Base-by-base conservation (phyloP, 2,888 invertebrate species). In the Drosophila cognata region DNA sequence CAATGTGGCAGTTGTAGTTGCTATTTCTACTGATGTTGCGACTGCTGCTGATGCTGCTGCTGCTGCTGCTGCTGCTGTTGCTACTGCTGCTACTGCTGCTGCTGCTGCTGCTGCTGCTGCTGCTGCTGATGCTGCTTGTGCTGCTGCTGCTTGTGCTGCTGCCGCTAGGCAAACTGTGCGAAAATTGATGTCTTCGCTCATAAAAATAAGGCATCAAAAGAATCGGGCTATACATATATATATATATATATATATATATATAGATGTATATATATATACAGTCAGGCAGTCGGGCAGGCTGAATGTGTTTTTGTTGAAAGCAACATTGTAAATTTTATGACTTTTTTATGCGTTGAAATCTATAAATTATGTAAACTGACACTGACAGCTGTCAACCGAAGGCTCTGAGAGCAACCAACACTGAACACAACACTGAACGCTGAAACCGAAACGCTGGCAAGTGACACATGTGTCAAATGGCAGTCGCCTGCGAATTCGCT, bases 401-500 rank as follows among this genome's bases (percentile, higher is more conserved):
- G 55, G 81, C 77, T 52, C 71, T 46, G 53, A 60, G 64, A 57
- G 53, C 36, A 53, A 70, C 48, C 55, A 55, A 38, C 18, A 18
- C 38, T 41, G 38, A 38, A n/a, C n/a, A 41, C n/a, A 36, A 38
- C 3, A 8, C 18, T 38, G 35, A 43, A 68, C 35, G 56, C 41
- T 56, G 71, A 62, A 80, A 71, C 53, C 68, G 86, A 86, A 86
- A 71, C 77, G 83, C 72, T 79, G 85, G 81, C 89, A 90, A 90
- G 84, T 87, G 87, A 90, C 87, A 87, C 87, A 87, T 87, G 87
- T 87, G 90, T 89, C 87, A 87, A 87, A 87, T 90, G 87, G 85
- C 71, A 83, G 79, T 67, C 67, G 71, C 64, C 73, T 69, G 73
- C 67, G 72, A 61, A 84, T 86, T 78, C 63, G 78, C 87, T 46